Percentiles rank a stretch among this genome's conserved stretches.
Evolutionary conservation across 2,888 invertebrate species (phyloP).

Genomic region (Latrodectus elegans): DNA sequence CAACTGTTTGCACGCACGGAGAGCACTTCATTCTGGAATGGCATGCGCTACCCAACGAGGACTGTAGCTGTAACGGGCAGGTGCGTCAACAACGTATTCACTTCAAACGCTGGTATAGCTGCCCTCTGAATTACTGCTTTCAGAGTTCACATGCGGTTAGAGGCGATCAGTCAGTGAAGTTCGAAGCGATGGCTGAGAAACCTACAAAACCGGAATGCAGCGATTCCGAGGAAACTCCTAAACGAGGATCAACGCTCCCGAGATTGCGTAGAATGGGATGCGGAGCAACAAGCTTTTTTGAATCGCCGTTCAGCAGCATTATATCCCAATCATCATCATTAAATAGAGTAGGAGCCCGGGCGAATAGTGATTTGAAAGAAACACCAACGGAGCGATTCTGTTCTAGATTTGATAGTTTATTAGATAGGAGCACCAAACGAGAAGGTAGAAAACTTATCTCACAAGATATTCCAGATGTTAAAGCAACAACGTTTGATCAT

Average conservation of each 20-base stretch:
- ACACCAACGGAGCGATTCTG: background rate
- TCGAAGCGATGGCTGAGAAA: background rate
- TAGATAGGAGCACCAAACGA: conserved; percentile 8
- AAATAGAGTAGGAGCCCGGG: background rate
- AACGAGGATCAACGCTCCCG: conserved; percentile 13
- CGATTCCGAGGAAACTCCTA: background rate
- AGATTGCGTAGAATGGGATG: conserved; percentile 41
- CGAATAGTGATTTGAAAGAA: background rate
- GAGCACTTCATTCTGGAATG: conserved; percentile 32
- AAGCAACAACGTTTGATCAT: conserved; percentile 33
- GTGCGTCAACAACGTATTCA: conserved; percentile 13
- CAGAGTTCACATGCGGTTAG: background rate
- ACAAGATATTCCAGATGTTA: conserved; percentile 36
- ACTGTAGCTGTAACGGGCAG: conserved; percentile 13
- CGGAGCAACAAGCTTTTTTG: conserved; percentile 48
- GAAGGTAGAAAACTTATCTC: background rate
- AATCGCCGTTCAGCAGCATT: conserved; percentile 30
- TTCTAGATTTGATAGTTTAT: conserved; percentile 1
- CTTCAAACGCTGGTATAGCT: background rate
- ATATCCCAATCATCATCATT: conserved; percentile 11
- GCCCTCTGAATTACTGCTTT: background rate
- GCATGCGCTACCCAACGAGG: conserved; percentile 8
- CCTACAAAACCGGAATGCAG: background rate
- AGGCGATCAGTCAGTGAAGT: background rate
- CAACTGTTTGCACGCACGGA: conserved; percentile 23